Base-by-base conservation (phyloP, 2,113 vertebrate species). In the Erpornis zantholeuca region DNA sequence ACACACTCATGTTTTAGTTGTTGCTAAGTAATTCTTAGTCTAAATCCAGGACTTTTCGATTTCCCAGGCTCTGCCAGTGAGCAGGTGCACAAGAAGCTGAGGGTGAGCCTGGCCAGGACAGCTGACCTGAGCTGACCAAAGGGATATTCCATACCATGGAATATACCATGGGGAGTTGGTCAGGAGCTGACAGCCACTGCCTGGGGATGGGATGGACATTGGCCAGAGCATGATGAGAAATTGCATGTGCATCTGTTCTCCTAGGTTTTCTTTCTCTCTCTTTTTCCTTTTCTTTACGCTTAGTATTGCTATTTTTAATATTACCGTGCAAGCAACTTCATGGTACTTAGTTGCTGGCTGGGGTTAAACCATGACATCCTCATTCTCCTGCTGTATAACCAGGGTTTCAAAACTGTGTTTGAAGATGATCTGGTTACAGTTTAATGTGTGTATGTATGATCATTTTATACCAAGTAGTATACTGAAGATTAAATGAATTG, bases 91-190 rank as follows among this genome's bases (percentile, higher is more conserved):
- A 53, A 47, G 45, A 40, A 47, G 12, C 44, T 59, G 52, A 10
- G 52, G 22, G 17, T 23, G 4, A 73, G n/a, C n/a, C 5, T 3
- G 19, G 28, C 52, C 52, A 38, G 44, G n/a, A 45, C 6, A 81
- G 52, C 60, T 66, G 77, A 36, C 6, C 68, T 52, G 52, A 45
- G 29, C 60, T 66, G 60, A 36, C 23, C 86, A 66, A 28, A 38
- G 33, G 60, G 38, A n/a, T 38, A 4, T 14, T 33, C 45, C 68
- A 17, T 3, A 25, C 22, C 38, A 25, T 16, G 54, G 53, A 18
- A 22, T 0, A 0, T 12, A n/a, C n/a, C n/a, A n/a, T n/a, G 15
- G n/a, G 3, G 1, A 50, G 2, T 2, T 25, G 53, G 3, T 23
- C 36, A 38, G 60, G 61, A 60, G 13, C 45, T 45, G 57, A 22